These are phyloP conservation scores for Drosophila grimshawi DNA, from an alignment of 1,140 invertebrate genomes.

Conservation along the genomic window DNA sequence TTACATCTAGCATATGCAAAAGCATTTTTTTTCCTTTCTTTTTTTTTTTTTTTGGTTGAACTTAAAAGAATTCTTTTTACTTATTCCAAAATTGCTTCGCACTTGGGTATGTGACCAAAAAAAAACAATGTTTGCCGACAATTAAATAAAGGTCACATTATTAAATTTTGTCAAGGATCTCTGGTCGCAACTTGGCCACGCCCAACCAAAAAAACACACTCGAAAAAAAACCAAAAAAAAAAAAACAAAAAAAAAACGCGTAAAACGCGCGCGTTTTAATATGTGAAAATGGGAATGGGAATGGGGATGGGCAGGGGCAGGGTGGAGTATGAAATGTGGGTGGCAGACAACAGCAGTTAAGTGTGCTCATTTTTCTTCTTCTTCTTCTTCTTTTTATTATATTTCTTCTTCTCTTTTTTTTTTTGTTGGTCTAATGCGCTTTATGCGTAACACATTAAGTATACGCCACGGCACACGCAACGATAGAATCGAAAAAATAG, in stretches of 20 bases:
- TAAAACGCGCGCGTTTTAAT: slow-evolving; percentile 2
- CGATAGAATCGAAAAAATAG: slow-evolving; percentile 12
- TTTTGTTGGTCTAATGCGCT: slow-evolving; percentile 26
- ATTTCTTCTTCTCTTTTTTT: neutral
- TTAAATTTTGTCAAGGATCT: slow-evolving; percentile 12
- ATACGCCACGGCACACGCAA: slow-evolving; percentile 47
- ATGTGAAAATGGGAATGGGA: neutral
- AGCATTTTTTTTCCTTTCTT: neutral
- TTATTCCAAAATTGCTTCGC: neutral
- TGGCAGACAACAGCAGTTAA: slow-evolving; percentile 16
- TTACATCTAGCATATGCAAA: too few species aligned
- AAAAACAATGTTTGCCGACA: neutral
- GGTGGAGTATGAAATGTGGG: neutral
- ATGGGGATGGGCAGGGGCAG: neutral
- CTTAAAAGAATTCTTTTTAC: neutral
- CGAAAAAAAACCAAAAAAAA: neutral
- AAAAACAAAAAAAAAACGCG: neutral
- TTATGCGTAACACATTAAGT: slow-evolving; percentile 67
- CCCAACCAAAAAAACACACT: slow-evolving; percentile 11
- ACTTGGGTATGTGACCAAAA: neutral
- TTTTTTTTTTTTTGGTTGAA: neutral
- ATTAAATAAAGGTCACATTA: slow-evolving; percentile 9
- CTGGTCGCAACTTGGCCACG: slow-evolving; percentile 23
- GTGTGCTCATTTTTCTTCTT: neutral
- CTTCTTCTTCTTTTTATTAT: neutral